Evolutionary conservation across 2,113 vertebrate species (phyloP), one percentile per base, ranked within the genome.

Genomic region (Rhea pennata): DNA sequence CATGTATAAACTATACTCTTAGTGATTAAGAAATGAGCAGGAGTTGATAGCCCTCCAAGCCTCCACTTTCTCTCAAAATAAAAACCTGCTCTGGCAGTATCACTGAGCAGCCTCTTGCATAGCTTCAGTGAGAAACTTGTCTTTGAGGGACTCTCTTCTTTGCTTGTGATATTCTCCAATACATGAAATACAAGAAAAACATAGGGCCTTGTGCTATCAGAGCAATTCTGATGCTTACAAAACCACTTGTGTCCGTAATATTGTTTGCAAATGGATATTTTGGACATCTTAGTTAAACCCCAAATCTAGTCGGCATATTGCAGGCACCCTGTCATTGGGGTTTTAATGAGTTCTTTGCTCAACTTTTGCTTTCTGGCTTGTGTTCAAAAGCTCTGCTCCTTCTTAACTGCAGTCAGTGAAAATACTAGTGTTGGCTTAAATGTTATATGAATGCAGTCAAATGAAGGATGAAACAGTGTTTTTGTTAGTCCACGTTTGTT

Each of bases 1-100:
- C 10, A 44, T 0, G 0, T 86, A 50, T 19, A 54, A 66, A 48
- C 33, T 74, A 1, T 53, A 6, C 9, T 48, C 0, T 12, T 56
- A 82, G 27, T 2, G 21, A n/a, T 50, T 58, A 39, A 70, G 33
- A 31, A 33, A 20, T 0, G 2, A 72, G 11, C 7, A 64, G 13
- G 44, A 78, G 20, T 36, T 27, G 26, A 39, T 40, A 15, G 10
- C 53, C 84, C 48, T 76, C 42, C 0, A 31, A 70, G 44, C 54
- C 76, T 88, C 21, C 8, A 0, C 31, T 22, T 72, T 58, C 36
- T 24, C 36, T 64, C 33, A 76, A 88, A 84, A 61, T 36, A 53
- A 0, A 8, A 66, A 70, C 54, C 27, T 42, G 21, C 70, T 13
- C 31, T 51, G 29, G 7, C 42, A n/a, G 31, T 22, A 61, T 40